Evolutionary conservation across 2,888 invertebrate genomes (phyloP), one percentile per base, ranked within the genome.

Genomic region (Pecten maximus): DNA sequence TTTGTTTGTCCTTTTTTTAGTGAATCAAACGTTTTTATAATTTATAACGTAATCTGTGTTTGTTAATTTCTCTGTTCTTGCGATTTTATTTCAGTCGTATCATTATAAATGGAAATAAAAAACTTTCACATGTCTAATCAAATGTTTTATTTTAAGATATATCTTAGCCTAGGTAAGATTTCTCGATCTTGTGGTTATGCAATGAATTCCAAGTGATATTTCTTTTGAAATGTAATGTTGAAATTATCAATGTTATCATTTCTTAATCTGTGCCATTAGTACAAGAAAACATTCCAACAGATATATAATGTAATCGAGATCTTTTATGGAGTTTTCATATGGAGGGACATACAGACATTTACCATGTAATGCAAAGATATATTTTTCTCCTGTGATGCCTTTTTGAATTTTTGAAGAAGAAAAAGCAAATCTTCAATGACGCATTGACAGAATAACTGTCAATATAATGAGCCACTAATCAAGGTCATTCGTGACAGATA

Each of bases 221-320:
- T 28, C 35, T 28, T 74, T 74, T 74, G n/a, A 74, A 74, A 74
- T 28, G 2, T 74, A 8, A 10, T 15, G 35, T 35, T 44, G 28
- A 74, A 74, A 74, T 8, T 4, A 74, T 74, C 74, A 74, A 74
- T 74, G 74, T 74, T 74, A 74, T 74, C 74, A 74, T 74, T 74
- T 74, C 74, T 28, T 44, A n/a, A 23, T 35, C 10, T 10, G 6
- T 15, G 8, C 74, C 28, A 74, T 54, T 54, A 44, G 4, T 23
- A 54, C 35, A 74, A 74, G 35, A 35, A 74, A 28, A 28, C 8
- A 28, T 28, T 74, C 74, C 28, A 74, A 35, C 74, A 74, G 28
- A 8, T n/a, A n/a, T n/a, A n/a, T n/a, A n/a, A n/a, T n/a, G 74
- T 28, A 10, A 74, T 74, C 74, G 28, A 2, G 15, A 54, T 54